A percentile compares a stretch with the other conserved stretches of the same genome.
phyloP scores from a whole-genome alignment of 2,113 vertebrate species.

The Ceuthmochares aereus region DNA sequence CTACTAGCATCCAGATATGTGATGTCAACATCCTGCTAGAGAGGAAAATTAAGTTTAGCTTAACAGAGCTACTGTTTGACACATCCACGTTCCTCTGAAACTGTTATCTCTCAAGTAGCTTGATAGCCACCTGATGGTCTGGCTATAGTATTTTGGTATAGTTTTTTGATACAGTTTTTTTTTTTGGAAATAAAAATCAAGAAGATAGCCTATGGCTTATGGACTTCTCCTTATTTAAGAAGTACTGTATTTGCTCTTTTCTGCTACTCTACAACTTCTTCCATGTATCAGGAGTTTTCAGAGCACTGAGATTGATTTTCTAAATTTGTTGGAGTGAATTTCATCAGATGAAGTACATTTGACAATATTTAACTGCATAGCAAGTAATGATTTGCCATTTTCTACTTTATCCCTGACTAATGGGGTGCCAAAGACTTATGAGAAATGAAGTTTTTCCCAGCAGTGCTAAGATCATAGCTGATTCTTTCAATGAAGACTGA shows the following conservation, averaged over 20 bases:
- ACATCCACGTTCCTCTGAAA: background rate
- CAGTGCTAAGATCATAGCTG: background rate
- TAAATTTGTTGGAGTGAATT: background rate
- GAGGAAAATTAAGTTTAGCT: background rate
- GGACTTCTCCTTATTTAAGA: background rate
- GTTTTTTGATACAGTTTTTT: background rate
- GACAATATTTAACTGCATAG: background rate
- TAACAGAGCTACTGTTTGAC: background rate
- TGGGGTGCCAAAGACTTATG: background rate
- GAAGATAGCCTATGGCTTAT: background rate
- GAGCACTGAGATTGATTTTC: background rate
- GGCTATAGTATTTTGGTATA: background rate
- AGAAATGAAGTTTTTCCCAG: background rate
- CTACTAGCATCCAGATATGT: background rate
- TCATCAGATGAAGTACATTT: background rate
- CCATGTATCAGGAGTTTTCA: background rate
- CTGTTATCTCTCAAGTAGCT: background rate
- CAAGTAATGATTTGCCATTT: background rate
- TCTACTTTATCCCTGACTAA: background rate
- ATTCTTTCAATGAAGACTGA: background rate
- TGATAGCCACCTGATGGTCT: background rate
- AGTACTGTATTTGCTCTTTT: background rate
- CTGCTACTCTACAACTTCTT: background rate
- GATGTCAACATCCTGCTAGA: background rate
- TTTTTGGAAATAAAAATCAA: background rate